Evolutionary conservation across 2,797 vertebrate genomes (phyloP).

Genomic region (Mus minutoides): DNA sequence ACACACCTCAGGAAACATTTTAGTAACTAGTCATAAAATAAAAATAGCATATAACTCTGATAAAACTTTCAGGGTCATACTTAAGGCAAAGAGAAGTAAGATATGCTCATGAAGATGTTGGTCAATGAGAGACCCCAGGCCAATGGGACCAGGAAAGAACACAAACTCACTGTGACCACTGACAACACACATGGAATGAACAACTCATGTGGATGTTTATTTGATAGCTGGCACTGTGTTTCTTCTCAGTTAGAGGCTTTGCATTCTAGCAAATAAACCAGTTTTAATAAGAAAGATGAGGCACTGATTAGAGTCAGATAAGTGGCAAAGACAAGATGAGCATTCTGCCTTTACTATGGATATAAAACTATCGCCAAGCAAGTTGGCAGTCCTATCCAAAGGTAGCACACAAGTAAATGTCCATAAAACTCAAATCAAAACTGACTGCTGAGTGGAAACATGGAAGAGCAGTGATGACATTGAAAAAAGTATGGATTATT

Average conservation of each 20-base stretch:
- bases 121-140: not conserved
- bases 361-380: not conserved
- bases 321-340: not conserved
- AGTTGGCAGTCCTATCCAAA: not conserved
- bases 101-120: not conserved
- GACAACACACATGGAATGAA: not conserved
- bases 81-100: slow-evolving; percentile 9
- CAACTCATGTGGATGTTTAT: not conserved
- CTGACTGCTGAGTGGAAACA: not conserved
- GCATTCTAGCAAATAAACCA: not conserved
- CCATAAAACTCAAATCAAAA: not conserved
- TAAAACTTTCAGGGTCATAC: slow-evolving; percentile 48
- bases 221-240: not conserved
- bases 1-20: slow-evolving; percentile 20
- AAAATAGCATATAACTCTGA: not conserved
- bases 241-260: not conserved
- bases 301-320: not conserved
- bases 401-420: not conserved
- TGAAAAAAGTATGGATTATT: slow-evolving; percentile 14
- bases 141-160: not conserved
- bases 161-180: not conserved
- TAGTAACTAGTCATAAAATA: slow-evolving; percentile 22
- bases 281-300: not conserved
- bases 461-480: not conserved
- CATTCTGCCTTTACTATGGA: not conserved